Percentiles rank a stretch among this genome's conserved stretches.
Conservation (phyloP, 2,797 vertebrate genomes). For the Hoplostethus atlanticus region DNA sequence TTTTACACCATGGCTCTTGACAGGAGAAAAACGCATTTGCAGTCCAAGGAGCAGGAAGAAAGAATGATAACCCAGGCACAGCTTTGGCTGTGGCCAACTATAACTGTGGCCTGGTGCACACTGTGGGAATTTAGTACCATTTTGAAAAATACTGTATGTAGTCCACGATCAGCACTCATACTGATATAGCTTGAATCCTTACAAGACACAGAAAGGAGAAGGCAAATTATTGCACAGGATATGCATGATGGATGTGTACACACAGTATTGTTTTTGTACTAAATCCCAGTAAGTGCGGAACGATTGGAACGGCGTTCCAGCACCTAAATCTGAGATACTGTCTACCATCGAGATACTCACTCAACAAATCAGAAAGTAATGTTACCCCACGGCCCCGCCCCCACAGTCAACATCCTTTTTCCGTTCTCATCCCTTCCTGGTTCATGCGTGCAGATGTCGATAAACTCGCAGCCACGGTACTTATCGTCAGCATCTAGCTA, state of each 20-base stretch:
- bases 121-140: neutral
- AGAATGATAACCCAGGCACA: constrained; percentile 36
- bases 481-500: too few species aligned
- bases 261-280: neutral
- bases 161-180: neutral
- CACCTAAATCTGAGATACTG: too few species aligned
- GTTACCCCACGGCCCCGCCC: too few species aligned
- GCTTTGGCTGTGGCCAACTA: constrained; percentile 17
- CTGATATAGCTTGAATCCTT: constrained; percentile 2
- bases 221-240: constrained; percentile 1
- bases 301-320: too few species aligned
- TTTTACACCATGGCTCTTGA: constrained; percentile 59
- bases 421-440: too few species aligned
- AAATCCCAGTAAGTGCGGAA: neutral
- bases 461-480: too few species aligned
- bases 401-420: too few species aligned
- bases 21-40: constrained; percentile 55
- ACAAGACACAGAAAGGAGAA: neutral
- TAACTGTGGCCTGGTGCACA: constrained; percentile 13
- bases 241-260: neutral
- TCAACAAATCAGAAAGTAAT: too few species aligned
- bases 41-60: constrained; percentile 37
- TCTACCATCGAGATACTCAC: too few species aligned
- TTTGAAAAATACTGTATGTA: constrained; percentile 19
- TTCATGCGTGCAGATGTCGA: too few species aligned